These are phyloP conservation scores for Mandrillus leucophaeus DNA, from an alignment of 2,113 vertebrate species.

Conservation along the genomic window DNA sequence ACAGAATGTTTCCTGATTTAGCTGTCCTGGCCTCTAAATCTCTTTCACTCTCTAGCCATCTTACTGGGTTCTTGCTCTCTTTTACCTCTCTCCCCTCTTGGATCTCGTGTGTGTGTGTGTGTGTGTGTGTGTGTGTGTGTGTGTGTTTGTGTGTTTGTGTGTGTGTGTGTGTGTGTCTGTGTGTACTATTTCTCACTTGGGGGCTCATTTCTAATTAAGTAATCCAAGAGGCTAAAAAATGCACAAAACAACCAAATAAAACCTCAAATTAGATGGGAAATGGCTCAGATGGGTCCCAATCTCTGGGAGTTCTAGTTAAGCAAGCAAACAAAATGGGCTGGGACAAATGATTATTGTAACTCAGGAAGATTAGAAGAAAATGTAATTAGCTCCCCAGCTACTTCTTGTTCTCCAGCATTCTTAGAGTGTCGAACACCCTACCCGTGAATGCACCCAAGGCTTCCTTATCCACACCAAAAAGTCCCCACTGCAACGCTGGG, in stretches of 20 bases:
- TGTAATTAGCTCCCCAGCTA: slow-evolving; percentile 7
- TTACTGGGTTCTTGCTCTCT: background rate
- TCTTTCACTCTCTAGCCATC: background rate
- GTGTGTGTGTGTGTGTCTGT: background rate
- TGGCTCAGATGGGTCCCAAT: slow-evolving; percentile 29
- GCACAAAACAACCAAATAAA: slow-evolving; percentile 36
- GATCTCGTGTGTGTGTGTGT: background rate
- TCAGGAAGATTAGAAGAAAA: slow-evolving; percentile 41
- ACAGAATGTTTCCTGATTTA: slow-evolving; percentile 38
- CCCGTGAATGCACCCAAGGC: background rate
- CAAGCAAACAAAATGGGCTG: slow-evolving; percentile 64
- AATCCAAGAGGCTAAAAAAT: slow-evolving; percentile 42
- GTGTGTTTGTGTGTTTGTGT: background rate
- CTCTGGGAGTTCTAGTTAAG: slow-evolving; percentile 61
- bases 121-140: background rate
- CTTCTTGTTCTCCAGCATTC: background rate
- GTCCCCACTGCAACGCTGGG: slow-evolving; percentile 42
- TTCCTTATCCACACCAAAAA: background rate
- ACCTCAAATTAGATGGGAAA: slow-evolving; percentile 41
- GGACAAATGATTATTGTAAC: slow-evolving; percentile 43
- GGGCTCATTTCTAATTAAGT: slow-evolving; percentile 56
- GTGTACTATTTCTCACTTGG: background rate
- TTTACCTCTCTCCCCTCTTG: background rate
- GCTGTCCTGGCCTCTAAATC: background rate
- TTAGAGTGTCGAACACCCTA: background rate